Evolutionary conservation across 92 coral and sea anemone genomes (phyloP).

Genomic region (Porites cylindrica): DNA sequence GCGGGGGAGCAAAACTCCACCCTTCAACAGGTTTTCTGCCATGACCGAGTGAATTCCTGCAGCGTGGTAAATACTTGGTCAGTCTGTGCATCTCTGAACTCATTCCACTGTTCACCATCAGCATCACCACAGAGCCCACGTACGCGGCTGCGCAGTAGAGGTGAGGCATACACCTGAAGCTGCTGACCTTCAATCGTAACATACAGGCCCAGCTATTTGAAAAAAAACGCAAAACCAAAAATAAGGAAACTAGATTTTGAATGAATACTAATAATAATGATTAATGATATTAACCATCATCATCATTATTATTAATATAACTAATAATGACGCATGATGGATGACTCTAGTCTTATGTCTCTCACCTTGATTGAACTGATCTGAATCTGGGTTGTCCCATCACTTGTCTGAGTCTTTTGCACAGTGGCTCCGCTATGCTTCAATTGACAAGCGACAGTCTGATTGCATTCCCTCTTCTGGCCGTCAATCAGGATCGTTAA

Average conservation of each 20-base stretch:
- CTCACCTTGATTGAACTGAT: constrained; percentile 25
- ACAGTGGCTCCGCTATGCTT: constrained; percentile 47
- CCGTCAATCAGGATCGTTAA: constrained; percentile 60
- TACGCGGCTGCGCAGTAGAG: constrained; percentile 72
- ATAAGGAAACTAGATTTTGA: too few species aligned
- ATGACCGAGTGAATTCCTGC: constrained; percentile 60
- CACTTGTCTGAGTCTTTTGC: background rate
- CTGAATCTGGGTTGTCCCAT: constrained; percentile 27
- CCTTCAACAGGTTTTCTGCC: constrained; percentile 71
- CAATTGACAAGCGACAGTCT: constrained; percentile 22
- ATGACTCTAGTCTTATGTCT: background rate
- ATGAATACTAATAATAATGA: too few species aligned
- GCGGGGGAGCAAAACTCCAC: too few species aligned
- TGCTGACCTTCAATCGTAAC: constrained; percentile 32
- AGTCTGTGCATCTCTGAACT: constrained; percentile 50
- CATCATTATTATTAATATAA: too few species aligned
- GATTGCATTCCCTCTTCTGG: constrained; percentile 1
- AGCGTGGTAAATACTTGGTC: constrained; percentile 20
- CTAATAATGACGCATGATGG: too few species aligned
- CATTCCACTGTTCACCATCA: constrained; percentile 85
- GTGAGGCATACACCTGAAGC: constrained; percentile 66
- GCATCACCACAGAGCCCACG: constrained; percentile 89
- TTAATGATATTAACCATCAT: too few species aligned
- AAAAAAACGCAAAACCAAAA: too few species aligned
- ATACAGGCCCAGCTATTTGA: constrained; percentile 22